Base-by-base conservation (phyloP, 2,888 invertebrate genomes). In the Zele albiditarsus region DNA sequence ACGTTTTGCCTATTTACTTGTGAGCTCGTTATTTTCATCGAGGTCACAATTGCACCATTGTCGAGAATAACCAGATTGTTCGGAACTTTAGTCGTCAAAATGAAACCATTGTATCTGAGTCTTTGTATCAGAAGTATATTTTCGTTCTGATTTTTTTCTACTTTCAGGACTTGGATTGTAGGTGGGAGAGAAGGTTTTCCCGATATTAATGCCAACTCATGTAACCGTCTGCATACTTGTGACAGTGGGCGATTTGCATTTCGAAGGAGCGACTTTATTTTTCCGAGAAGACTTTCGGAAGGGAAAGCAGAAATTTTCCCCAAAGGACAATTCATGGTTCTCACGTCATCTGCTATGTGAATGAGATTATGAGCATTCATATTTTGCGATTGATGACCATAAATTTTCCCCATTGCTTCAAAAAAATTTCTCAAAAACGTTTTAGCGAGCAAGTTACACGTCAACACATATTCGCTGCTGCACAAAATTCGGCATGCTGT, bases 331-430 rank as follows among this genome's bases (percentile, higher is more conserved):
- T 46, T 23, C 71, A 79, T 70, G 49, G 78, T 69, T 28, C 67
- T 69, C 0, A 57, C 77, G 66, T 81, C 80, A 72, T 81, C 79
- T 27, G 77, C 78, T 16, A 81, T 33, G 27, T 80, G 80, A 38
- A 79, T 67, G 5, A 79, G 70, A 20, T 77, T 76, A 79, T 88
- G 88, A 5, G 87, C 80, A 81, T 88, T 88, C 63, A 83, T 20
- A 25, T 33, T 49, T 20, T 57, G 38, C 5, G 28, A 28, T 16
- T 49, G 6, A n/a, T 20, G 12, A 8, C 74, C 70, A 16, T 70
- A 74, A 20, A 65, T 1, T 4, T 8, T 16, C 16, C 5, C 3
- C 14, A 31, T 16, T 10, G 28, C 25, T 49, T 16, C 5, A 31
- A 65, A 63, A 60, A 72, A 65, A 8, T 23, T 12, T 31, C 23